These are phyloP conservation scores for Clanis bilineata DNA, from an alignment of 2,888 invertebrate genomes.

Conservation along the genomic window DNA sequence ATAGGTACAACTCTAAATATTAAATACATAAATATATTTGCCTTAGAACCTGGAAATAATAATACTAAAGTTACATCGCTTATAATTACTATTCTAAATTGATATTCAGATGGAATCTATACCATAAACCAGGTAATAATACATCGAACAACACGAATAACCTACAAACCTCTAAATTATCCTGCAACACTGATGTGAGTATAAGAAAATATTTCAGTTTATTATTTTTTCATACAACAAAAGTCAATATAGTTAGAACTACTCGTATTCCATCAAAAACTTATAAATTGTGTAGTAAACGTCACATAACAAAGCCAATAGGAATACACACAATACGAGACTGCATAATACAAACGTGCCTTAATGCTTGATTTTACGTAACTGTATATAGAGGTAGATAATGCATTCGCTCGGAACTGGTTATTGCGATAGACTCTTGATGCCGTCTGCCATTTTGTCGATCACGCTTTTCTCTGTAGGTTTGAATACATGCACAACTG, in stretches of 20 bases:
- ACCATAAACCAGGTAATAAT: too few species aligned
- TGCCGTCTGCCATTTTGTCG: constrained; percentile 60
- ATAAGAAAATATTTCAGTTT: background rate
- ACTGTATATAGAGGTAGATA: constrained; percentile 24
- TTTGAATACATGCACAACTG: constrained; percentile 68
- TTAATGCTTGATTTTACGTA: constrained; percentile 26
- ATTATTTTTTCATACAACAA: background rate
- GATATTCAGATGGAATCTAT: too few species aligned
- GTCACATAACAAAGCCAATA: background rate
- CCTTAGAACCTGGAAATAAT: background rate
- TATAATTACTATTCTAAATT: background rate
- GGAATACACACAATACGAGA: background rate
- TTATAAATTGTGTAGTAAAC: background rate
- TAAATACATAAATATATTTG: background rate
- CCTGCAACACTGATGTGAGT: background rate
- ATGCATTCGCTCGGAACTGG: constrained; percentile 21
- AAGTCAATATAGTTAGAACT: background rate
- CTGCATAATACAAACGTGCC: background rate
- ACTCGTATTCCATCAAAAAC: background rate
- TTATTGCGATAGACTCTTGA: constrained; percentile 54
- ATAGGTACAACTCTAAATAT: background rate
- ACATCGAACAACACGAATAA: background rate
- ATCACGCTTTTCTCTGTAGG: constrained; percentile 66
- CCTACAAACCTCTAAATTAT: background rate
- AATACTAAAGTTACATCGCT: background rate